These are phyloP conservation scores for Drosophila colorata DNA, from an alignment of 2,888 invertebrate species.

Conservation along the genomic window DNA sequence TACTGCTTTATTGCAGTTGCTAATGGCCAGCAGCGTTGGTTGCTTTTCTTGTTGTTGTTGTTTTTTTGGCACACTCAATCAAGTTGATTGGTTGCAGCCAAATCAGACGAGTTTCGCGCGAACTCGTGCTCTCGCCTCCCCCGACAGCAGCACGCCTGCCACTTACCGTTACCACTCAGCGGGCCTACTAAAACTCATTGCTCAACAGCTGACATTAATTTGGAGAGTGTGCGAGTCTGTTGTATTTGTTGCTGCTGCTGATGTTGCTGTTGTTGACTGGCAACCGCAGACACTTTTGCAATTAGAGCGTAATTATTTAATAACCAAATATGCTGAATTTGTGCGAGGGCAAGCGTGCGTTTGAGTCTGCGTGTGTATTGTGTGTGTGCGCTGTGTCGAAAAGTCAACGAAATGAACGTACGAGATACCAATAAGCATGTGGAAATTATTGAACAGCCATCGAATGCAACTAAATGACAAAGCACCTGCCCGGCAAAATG, in stretches of 20 bases:
- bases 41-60: conserved; percentile 18
- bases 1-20: conserved; percentile 35
- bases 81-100: conserved; percentile 63
- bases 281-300: conserved; percentile 74
- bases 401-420: conserved; percentile 56
- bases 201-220: conserved; percentile 56
- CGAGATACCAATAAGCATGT: conserved; percentile 37
- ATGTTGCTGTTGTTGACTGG: conserved; percentile 35
- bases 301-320: conserved; percentile 82
- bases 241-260: conserved; percentile 23
- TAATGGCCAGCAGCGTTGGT: conserved; percentile 15
- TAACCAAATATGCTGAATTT: conserved; percentile 64
- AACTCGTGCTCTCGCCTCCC: not conserved
- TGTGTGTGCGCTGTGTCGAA: conserved; percentile 32
- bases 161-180: conserved; percentile 39
- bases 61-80: conserved; percentile 61
- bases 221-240: conserved; percentile 18
- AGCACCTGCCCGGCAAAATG: conserved; percentile 42
- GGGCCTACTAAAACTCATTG: conserved; percentile 44
- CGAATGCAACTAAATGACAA: conserved; percentile 60
- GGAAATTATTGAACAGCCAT: conserved; percentile 54
- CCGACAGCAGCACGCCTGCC: conserved; percentile 3
- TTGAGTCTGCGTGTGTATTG: conserved; percentile 15
- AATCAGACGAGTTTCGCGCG: conserved; percentile 31
- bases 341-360: conserved; percentile 1